Evolutionary conservation across 1,140 invertebrate species (phyloP).

Genomic region (Hyles euphorbiae): DNA sequence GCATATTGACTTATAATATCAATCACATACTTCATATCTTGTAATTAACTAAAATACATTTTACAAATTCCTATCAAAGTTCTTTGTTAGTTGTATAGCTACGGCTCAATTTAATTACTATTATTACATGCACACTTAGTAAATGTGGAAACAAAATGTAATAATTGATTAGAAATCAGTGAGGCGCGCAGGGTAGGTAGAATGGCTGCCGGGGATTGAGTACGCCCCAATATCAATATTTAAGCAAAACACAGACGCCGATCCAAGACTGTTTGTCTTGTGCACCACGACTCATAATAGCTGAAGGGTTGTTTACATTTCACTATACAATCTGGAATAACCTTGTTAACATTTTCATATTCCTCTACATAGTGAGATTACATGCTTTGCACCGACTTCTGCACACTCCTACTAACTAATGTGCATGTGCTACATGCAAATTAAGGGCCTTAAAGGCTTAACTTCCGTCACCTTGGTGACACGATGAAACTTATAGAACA

Average conservation of each 20-base stretch:
- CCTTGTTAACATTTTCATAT: conserved; percentile 42
- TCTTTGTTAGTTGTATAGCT: too few species aligned
- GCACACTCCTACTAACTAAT: too few species aligned
- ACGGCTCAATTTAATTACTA: too few species aligned
- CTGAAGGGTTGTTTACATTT: conserved; percentile 50
- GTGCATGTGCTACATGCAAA: too few species aligned
- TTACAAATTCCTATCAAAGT: too few species aligned
- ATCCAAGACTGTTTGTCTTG: conserved; percentile 47
- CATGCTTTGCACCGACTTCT: background rate
- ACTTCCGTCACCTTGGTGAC: too few species aligned
- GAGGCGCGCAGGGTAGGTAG: conserved; percentile 12
- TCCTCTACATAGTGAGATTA: conserved; percentile 2
- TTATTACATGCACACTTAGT: too few species aligned
- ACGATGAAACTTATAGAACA: too few species aligned
- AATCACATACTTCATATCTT: too few species aligned
- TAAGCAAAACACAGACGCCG: conserved; percentile 36
- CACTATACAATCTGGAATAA: conserved; percentile 46
- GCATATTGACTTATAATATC: too few species aligned
- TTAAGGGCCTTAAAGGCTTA: too few species aligned
- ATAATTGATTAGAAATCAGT: conserved; percentile 32
- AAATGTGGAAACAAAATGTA: conserved; percentile 27
- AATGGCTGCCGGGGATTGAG: conserved; percentile 17
- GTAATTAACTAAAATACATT: too few species aligned
- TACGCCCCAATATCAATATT: conserved; percentile 45
- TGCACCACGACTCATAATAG: conserved; percentile 49